These are phyloP conservation scores for Panurus biarmicus DNA, from an alignment of 2,113 vertebrate genomes.

Conservation along the genomic window DNA sequence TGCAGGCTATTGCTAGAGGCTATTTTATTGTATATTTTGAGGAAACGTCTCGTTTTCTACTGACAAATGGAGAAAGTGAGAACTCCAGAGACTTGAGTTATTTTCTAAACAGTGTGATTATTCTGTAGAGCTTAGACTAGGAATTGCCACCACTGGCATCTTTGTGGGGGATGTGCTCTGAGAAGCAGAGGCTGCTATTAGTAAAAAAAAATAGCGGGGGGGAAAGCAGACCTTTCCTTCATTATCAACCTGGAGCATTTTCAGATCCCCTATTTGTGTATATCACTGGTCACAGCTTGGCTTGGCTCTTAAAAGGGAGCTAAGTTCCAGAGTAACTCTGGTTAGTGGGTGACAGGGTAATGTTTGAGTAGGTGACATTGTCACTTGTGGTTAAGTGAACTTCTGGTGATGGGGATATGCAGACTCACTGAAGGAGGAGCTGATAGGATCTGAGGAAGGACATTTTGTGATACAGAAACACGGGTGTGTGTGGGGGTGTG, in stretches of 20 bases:
- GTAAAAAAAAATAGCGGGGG: neutral
- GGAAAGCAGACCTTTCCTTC: neutral
- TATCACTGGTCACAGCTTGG: neutral
- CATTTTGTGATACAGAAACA: neutral
- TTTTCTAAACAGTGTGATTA: constrained; percentile 29
- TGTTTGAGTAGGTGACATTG: neutral
- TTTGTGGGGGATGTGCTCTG: neutral
- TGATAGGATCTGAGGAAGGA: neutral
- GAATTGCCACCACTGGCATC: neutral
- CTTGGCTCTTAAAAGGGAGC: neutral
- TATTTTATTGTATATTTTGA: constrained; percentile 55
- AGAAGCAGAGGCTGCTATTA: neutral
- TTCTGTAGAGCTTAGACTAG: neutral
- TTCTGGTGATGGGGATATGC: neutral
- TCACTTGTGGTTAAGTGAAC: too few species aligned
- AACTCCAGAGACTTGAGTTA: constrained; percentile 17
- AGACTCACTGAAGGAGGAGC: neutral
- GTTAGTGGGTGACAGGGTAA: neutral
- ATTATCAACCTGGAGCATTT: neutral
- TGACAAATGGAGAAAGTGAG: constrained; percentile 47
- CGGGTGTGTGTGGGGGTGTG: neutral
- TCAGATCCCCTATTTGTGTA: neutral
- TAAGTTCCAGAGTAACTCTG: neutral
- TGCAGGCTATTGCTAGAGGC: constrained; percentile 38
- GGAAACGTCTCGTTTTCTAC: constrained; percentile 33